These are phyloP conservation scores for Eptatretus burgeri DNA, from an alignment of 2,113 vertebrate genomes.

Conservation along the genomic window DNA sequence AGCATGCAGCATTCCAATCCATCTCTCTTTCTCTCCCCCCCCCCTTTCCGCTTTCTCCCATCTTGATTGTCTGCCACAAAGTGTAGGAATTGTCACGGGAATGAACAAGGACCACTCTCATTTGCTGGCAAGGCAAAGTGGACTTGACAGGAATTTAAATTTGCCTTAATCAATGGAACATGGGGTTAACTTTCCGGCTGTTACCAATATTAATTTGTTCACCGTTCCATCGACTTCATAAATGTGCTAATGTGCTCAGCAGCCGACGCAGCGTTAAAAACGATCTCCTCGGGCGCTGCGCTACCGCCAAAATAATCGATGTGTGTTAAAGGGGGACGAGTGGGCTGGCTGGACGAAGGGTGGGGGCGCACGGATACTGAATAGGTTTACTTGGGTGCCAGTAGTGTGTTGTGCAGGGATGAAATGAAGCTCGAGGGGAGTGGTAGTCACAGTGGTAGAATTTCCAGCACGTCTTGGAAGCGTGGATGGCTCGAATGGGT, in stretches of 20 bases:
- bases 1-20: constrained; percentile 1
- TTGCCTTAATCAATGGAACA: constrained; percentile 25
- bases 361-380: too few relatives aligned
- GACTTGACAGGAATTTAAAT: constrained; percentile 43
- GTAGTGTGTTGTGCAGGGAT: too few relatives aligned
- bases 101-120: background rate
- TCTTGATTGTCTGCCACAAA: too few relatives aligned
- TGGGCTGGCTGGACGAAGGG: background rate
- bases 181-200: constrained; percentile 21
- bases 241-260: constrained; percentile 10
- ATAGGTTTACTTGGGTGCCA: too few relatives aligned
- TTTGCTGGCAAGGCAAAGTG: constrained; percentile 21
- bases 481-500: too few relatives aligned
- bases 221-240: constrained; percentile 13
- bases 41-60: background rate
- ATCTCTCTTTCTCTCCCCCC: background rate
- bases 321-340: background rate
- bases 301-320: background rate
- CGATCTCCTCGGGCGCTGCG: background rate
- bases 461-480: too few relatives aligned
- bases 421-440: too few relatives aligned
- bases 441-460: too few relatives aligned
- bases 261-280: constrained; percentile 8
- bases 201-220: constrained; percentile 18
- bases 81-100: background rate